Conservation (phyloP, 2,113 vertebrate genomes). For the Triplophysa tibetana region DNA sequence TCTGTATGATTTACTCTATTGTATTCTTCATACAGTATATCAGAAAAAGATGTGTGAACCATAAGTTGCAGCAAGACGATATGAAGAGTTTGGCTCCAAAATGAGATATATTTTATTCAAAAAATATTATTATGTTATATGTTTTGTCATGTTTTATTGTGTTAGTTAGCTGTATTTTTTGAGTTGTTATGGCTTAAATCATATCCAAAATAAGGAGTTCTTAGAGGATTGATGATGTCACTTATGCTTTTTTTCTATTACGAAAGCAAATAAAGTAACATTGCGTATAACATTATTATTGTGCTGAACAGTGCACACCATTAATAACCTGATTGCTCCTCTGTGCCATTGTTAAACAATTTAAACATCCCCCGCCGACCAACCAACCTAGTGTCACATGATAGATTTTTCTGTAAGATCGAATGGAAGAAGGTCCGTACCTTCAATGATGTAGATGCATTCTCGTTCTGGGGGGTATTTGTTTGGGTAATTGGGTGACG, state of each 20-base stretch:
- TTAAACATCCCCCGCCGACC: conserved; percentile 3
- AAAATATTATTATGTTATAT: too few relatives aligned
- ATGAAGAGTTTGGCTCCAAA: too few relatives aligned
- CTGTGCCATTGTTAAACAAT: conserved; percentile 1
- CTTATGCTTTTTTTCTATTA: background rate
- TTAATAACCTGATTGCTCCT: conserved; percentile 30
- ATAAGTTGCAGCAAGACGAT: background rate
- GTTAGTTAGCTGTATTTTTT: too few relatives aligned
- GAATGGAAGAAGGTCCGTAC: conserved; percentile 64
- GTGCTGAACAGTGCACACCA: conserved; percentile 9
- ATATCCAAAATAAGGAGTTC: too few relatives aligned
- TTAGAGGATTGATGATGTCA: background rate
- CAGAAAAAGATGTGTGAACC: background rate
- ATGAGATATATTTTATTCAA: too few relatives aligned
- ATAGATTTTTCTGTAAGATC: background rate
- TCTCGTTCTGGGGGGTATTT: conserved; percentile 97
- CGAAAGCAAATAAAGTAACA: background rate
- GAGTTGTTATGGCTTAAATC: too few relatives aligned
- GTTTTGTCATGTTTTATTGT: too few relatives aligned
- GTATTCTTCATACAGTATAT: background rate
- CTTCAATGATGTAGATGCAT: conserved; percentile 99
- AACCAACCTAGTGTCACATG: background rate
- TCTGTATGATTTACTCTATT: background rate
- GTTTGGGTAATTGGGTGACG: conserved; percentile 97
- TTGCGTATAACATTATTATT: background rate